Percentiles rank a stretch among this genome's conserved stretches.
Evolutionary conservation across 2,113 vertebrate species (phyloP).

Genomic region (Condylura cristata): DNA sequence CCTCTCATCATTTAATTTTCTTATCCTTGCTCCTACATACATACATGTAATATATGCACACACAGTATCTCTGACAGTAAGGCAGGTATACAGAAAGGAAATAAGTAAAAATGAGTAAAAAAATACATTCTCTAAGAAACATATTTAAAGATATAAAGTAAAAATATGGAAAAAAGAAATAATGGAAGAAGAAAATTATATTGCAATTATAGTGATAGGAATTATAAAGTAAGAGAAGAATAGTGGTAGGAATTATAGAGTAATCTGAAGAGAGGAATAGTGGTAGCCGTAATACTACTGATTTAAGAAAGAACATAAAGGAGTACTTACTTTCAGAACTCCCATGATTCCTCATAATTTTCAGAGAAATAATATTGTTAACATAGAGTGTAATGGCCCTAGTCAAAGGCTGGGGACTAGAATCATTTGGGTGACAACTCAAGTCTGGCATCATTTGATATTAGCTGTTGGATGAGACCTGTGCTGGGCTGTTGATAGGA

Average conservation of each 20-base stretch:
- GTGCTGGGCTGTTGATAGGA: too few relatives aligned
- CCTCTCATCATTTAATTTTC: background rate
- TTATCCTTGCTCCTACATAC: background rate
- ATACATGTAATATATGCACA: background rate
- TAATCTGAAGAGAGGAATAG: background rate
- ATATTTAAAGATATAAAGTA: background rate
- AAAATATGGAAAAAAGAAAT: slow-evolving; percentile 1
- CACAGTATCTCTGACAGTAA: background rate
- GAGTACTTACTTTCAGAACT: background rate
- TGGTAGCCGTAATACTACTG: background rate
- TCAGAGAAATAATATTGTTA: background rate
- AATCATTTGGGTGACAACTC: too few relatives aligned
- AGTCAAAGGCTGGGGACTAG: too few relatives aligned
- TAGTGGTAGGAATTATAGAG: background rate
- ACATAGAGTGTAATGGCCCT: background rate
- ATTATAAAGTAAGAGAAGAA: background rate
- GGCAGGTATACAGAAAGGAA: background rate
- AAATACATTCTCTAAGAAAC: background rate
- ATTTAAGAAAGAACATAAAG: background rate
- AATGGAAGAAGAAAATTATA: slow-evolving; percentile 26
- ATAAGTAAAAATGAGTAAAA: background rate
- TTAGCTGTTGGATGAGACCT: too few relatives aligned
- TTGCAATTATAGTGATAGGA: background rate
- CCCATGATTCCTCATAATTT: background rate
- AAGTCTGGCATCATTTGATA: too few relatives aligned